Percentiles rank a stretch among this genome's conserved stretches.
phyloP scores from a whole-genome alignment of 1,140 invertebrate species.

The Scaptomyza pallida region DNA sequence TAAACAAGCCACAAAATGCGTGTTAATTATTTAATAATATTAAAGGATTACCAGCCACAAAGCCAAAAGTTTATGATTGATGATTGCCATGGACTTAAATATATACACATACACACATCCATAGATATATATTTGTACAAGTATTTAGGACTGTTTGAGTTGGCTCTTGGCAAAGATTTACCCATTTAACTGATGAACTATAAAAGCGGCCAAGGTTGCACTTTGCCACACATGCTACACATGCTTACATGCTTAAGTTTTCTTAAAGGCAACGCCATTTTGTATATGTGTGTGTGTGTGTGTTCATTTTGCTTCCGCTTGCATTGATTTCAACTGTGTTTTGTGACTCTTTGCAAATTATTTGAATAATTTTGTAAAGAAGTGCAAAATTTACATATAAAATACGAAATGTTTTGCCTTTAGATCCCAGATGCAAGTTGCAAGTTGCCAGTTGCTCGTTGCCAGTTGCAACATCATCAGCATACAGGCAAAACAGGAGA shows the following conservation, averaged over 20 bases:
- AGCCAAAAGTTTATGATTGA: constrained; percentile 39
- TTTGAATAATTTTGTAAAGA: constrained; percentile 80
- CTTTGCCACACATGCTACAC: not conserved
- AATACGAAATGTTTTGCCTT: constrained; percentile 29
- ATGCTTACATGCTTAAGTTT: constrained; percentile 28
- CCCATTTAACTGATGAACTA: constrained; percentile 55
- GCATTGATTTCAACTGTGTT: constrained; percentile 10
- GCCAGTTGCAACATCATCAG: constrained; percentile 9
- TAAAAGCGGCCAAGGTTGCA: constrained; percentile 65
- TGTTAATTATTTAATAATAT: constrained; percentile 81
- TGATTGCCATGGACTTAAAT: constrained; percentile 4
- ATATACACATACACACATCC: not conserved
- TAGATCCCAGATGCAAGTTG: constrained; percentile 7
- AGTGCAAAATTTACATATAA: constrained; percentile 78
- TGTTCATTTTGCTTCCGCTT: constrained; percentile 29
- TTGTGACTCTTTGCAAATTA: constrained; percentile 62
- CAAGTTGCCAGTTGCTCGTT: not conserved
- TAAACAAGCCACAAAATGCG: constrained; percentile 69
- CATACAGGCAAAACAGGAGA: not conserved
- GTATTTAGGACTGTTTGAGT: constrained; percentile 12
- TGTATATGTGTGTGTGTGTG: constrained; percentile 45
- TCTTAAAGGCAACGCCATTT: constrained; percentile 31
- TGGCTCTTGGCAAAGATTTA: constrained; percentile 41
- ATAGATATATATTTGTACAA: not conserved
- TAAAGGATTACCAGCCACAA: constrained; percentile 69